These are phyloP conservation scores for Australoheros facetus DNA, from an alignment of 2,797 vertebrate genomes.

Conservation along the genomic window DNA sequence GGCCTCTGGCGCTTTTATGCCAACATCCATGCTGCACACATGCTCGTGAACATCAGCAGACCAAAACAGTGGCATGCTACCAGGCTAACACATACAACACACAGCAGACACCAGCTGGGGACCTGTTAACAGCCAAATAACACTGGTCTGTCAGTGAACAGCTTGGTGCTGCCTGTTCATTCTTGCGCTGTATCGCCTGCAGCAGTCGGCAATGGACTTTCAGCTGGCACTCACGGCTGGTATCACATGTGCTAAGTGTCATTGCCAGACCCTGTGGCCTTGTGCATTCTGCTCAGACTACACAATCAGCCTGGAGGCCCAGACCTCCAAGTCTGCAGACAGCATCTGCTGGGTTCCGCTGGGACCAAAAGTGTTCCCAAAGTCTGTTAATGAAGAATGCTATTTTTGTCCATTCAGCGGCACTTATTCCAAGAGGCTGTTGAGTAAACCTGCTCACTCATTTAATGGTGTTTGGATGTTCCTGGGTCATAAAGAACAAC, in stretches of 20 bases:
- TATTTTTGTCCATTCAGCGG: background rate
- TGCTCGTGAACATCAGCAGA: constrained; percentile 67
- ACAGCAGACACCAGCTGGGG: constrained; percentile 74
- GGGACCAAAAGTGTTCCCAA: constrained; percentile 12
- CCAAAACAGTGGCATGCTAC: constrained; percentile 66
- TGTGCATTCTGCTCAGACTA: constrained; percentile 35
- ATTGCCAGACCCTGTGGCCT: constrained; percentile 44
- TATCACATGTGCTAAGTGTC: constrained; percentile 57
- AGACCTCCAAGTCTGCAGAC: constrained; percentile 38
- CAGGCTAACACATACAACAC: constrained; percentile 47
- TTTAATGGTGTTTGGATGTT: background rate
- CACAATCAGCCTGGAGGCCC: constrained; percentile 49
- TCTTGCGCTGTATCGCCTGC: constrained; percentile 36
- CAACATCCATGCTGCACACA: constrained; percentile 68
- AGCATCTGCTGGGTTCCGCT: constrained; percentile 59
- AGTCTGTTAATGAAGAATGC: constrained; percentile 30
- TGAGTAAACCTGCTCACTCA: background rate
- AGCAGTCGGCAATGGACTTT: constrained; percentile 37
- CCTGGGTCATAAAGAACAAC: background rate
- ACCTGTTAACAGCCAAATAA: constrained; percentile 72
- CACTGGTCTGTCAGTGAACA: constrained; percentile 62
- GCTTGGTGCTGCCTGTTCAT: constrained; percentile 63
- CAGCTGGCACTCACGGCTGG: constrained; percentile 47
- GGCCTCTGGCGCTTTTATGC: constrained; percentile 54
- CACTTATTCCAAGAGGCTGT: background rate